These are phyloP conservation scores for Ephydatia muelleri DNA, from an alignment of 37 sponge, comb jelly and placozoan genomes.

Conservation along the genomic window DNA sequence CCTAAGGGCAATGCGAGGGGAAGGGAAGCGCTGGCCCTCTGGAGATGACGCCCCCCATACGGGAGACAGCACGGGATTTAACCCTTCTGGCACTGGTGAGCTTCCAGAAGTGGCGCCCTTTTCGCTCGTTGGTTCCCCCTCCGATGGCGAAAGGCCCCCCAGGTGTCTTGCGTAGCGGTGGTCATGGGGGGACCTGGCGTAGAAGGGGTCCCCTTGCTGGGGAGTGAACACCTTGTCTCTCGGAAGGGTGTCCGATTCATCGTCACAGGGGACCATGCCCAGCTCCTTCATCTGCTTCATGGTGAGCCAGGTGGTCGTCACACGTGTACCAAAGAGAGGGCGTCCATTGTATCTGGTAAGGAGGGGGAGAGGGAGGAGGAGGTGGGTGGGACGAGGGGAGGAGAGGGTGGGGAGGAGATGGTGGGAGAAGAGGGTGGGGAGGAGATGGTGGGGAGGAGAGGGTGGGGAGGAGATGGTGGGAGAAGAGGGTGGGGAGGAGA, in stretches of 20 bases:
- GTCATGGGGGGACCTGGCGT: neutral
- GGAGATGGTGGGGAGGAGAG: no score
- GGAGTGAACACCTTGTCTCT: neutral
- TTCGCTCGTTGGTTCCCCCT: neutral
- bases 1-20: neutral
- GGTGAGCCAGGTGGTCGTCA: constrained; percentile 32
- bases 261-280: neutral
- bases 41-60: neutral
- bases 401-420: neutral
- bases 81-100: no score
- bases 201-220: neutral
- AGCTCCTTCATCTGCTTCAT: constrained; percentile 11
- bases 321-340: neutral
- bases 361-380: neutral
- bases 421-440: neutral
- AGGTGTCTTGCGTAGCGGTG: neutral
- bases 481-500: no score
- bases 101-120: no score
- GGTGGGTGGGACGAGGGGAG: neutral
- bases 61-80: no score
- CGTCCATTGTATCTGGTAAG: constrained; percentile 34
- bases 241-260: neutral
- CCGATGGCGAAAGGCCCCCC: neutral
- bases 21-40: neutral
- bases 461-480: no score